phyloP scores from a whole-genome alignment of 2,888 invertebrate species.

The Drosophila koepferae region DNA sequence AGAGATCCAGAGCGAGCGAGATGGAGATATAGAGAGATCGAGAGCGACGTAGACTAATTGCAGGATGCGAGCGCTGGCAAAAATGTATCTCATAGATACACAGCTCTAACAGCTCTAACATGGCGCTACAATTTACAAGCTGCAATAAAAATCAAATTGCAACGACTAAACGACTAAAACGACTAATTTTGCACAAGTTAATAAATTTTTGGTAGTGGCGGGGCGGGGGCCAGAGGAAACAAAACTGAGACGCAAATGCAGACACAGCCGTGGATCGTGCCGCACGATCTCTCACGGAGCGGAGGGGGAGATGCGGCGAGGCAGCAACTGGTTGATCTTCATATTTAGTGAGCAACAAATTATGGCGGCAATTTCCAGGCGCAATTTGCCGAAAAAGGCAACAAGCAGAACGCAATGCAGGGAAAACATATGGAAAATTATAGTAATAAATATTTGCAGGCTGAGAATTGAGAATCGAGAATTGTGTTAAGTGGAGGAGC shows the following conservation, averaged over 20 bases:
- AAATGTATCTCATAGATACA: conserved; percentile 68
- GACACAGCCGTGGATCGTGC: conserved; percentile 43
- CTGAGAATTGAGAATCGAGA: conserved; percentile 32
- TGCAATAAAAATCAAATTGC: conserved; percentile 79
- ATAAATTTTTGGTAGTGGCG: conserved; percentile 57
- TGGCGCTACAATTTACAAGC: conserved; percentile 57
- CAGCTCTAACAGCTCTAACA: conserved; percentile 36
- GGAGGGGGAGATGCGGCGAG: not conserved
- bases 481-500: conserved; percentile 9
- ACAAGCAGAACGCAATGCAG: conserved; percentile 60
- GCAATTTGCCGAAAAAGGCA: conserved; percentile 73
- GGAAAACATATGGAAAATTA: conserved; percentile 80
- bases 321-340: conserved; percentile 66
- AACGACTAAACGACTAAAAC: conserved; percentile 78
- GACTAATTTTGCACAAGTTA: conserved; percentile 79
- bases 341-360: conserved; percentile 78
- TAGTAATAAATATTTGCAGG: conserved; percentile 75
- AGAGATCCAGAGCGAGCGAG: conserved; percentile 13
- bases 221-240: conserved; percentile 1
- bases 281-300: conserved; percentile 4
- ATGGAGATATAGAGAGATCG: conserved; percentile 10
- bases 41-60: conserved; percentile 43
- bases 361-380: conserved; percentile 76
- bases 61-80: conserved; percentile 40
- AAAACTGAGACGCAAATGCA: conserved; percentile 21